Evolutionary conservation across 2,888 invertebrate species (phyloP).

Genomic region (Morpho deidamia): DNA sequence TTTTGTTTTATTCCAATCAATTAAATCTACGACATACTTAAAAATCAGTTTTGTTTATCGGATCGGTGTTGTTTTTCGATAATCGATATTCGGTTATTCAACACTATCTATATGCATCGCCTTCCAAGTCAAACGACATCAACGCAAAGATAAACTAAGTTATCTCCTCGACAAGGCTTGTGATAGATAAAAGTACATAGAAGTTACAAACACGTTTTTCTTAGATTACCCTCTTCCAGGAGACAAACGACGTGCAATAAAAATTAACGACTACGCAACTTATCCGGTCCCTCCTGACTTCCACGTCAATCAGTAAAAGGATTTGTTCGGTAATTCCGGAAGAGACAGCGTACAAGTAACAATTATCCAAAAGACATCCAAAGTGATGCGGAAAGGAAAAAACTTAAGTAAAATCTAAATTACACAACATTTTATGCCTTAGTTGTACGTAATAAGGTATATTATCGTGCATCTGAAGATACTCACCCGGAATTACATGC

Average conservation of each 20-base stretch:
- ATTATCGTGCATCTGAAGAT: slow-evolving; percentile 28
- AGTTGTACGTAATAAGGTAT: slow-evolving; percentile 31
- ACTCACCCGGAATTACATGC: slow-evolving; percentile 3
- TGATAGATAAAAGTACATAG: neutral
- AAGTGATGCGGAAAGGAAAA: slow-evolving; percentile 26
- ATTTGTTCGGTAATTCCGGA: slow-evolving; percentile 71
- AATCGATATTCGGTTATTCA: no score
- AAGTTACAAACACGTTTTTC: neutral
- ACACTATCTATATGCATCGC: no score
- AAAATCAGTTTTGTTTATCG: no score
- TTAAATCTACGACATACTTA: no score
- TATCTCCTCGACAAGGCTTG: neutral
- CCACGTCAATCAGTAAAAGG: slow-evolving; percentile 69
- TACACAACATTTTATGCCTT: slow-evolving; percentile 36
- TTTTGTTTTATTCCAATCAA: no score
- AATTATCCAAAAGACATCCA: slow-evolving; percentile 66
- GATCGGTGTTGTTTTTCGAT: no score
- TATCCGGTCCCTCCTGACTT: slow-evolving; percentile 34
- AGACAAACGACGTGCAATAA: slow-evolving; percentile 51
- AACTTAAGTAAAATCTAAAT: slow-evolving; percentile 26
- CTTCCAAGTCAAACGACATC: no score
- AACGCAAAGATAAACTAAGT: no score
- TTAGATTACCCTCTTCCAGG: slow-evolving; percentile 4
- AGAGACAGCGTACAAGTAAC: slow-evolving; percentile 72
- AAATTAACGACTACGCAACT: slow-evolving; percentile 52